phyloP scores from a whole-genome alignment of 2,797 vertebrate genomes.

The Sebastes taczanowskii region DNA sequence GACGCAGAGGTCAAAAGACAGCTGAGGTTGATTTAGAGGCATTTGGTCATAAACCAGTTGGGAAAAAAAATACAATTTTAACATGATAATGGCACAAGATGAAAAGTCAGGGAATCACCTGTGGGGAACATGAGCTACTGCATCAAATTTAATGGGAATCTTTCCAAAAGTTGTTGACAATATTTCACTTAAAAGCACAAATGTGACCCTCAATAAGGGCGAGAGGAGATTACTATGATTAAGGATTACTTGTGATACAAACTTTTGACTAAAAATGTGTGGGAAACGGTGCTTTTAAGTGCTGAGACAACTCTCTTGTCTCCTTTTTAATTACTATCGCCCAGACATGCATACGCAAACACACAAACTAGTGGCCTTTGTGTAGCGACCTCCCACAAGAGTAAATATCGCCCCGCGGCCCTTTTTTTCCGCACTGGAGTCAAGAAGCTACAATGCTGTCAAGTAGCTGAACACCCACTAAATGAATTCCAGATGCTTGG shows the following conservation, averaged over 20 bases:
- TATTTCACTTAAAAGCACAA: neutral
- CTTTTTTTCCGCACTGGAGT: constrained; percentile 20
- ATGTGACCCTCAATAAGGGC: neutral
- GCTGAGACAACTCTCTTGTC: neutral
- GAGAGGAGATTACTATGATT: neutral
- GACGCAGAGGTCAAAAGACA: neutral
- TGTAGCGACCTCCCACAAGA: constrained; percentile 47
- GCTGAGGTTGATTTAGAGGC: neutral
- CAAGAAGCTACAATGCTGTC: constrained; percentile 54
- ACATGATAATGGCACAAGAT: neutral
- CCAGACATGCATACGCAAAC: neutral
- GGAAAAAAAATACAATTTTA: neutral
- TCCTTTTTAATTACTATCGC: neutral
- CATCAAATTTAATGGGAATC: neutral
- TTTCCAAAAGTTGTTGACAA: neutral
- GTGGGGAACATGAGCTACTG: neutral
- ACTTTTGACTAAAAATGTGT: neutral
- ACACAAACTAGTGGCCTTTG: constrained; percentile 46
- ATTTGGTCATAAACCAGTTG: neutral
- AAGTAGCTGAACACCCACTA: constrained; percentile 56
- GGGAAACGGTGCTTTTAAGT: neutral
- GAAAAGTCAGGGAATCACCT: neutral
- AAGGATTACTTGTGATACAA: neutral
- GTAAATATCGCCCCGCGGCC: constrained; percentile 27
- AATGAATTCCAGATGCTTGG: constrained; percentile 78